Evolutionary conservation across 2,888 invertebrate genomes (phyloP), one percentile per base, ranked within the genome.

Genomic region (Mechanitis messenoides): DNA sequence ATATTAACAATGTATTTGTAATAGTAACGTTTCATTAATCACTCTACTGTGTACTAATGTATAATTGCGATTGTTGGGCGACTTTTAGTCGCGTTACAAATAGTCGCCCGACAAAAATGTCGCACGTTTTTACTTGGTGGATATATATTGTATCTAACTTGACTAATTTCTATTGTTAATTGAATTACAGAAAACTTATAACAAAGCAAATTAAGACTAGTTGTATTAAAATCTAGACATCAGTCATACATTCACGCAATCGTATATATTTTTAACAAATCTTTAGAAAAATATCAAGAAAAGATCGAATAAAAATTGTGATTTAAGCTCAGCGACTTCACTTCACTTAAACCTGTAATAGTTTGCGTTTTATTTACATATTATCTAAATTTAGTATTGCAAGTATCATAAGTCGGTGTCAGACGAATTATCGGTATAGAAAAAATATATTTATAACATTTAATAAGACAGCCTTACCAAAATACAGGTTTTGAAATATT

Each of bases 361-460:
- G 66, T 70, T 70, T 68, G 63, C 67, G 67, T 71, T 71, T 73
- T 72, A 74, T 20, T 55, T 63, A 58, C 45, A 67, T 63, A 74
- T 74, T 75, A 60, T 70, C 78, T 81, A 82, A 76, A 62, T 75
- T 75, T 79, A 81, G 81, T 86, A 87, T 86, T 87, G 87, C 87
- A 79, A 78, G 75, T 78, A 75, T 85, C 84, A 82, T 84, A 85
- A 84, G 81, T 83, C 74, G 76, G 75, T 83, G 80, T 82, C 74
- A 74, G 70, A 70, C 66, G 68, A 70, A 68, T 62, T 70, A 64
- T 68, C 63, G 67, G 64, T 55, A 12, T 61, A 60, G 85, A 83
- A 87, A 87, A 87, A 84, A 86, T 87, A 87, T 83, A 83, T 77
- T 84, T 78, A 80, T 77, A 28, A 31, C 47, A 58, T 53, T 33